Evolutionary conservation across 1,140 invertebrate genomes (phyloP).

Genomic region (Brevipalpus yothersi): DNA sequence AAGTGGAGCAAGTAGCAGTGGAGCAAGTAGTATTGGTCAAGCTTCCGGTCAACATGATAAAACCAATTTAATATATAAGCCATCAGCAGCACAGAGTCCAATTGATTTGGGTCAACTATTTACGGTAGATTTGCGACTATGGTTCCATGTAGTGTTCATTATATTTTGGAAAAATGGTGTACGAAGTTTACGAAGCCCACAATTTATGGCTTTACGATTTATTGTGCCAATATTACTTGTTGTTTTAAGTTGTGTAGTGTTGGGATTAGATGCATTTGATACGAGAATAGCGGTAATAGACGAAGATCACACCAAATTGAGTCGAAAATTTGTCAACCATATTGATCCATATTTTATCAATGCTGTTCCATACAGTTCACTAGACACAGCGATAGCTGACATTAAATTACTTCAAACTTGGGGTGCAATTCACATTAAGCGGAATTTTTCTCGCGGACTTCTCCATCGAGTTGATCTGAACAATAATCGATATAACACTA

Average conservation of each 20-base stretch:
- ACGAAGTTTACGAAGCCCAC: slow-evolving; percentile 3
- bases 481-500: not conserved
- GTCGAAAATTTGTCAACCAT: not conserved
- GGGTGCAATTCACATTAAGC: slow-evolving; percentile 9
- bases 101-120: not conserved
- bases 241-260: slow-evolving; percentile 78
- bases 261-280: slow-evolving; percentile 62
- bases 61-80: not conserved
- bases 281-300: slow-evolving; percentile 53
- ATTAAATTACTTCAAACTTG: slow-evolving; percentile 8
- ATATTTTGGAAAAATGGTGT: slow-evolving; percentile 10
- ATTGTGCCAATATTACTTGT: slow-evolving; percentile 71
- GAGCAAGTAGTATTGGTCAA: not conserved
- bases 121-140: not conserved
- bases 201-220: slow-evolving; percentile 45
- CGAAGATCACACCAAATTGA: slow-evolving; percentile 11
- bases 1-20: not conserved
- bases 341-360: not conserved
- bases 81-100: not conserved
- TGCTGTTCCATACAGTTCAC: not conserved
- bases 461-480: not conserved
- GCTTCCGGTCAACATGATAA: not conserved
- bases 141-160: not conserved
- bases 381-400: slow-evolving; percentile 4
- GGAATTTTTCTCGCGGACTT: slow-evolving; percentile 5